phyloP scores from a whole-genome alignment of 2,888 invertebrate species.

The Euclidia mi region DNA sequence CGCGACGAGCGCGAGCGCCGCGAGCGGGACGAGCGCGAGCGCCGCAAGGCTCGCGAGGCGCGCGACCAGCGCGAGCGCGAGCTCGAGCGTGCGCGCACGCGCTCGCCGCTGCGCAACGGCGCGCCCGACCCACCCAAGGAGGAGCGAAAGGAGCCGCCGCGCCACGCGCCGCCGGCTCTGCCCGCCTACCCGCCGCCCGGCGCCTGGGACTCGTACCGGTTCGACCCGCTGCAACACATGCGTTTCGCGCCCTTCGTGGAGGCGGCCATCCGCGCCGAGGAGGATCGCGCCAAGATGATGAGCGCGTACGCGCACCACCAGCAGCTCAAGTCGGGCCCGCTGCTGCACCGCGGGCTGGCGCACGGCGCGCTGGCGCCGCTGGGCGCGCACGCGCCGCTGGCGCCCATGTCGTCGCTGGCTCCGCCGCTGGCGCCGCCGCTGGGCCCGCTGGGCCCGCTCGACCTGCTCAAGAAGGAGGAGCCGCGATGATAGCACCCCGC shows the following conservation, averaged over 20 bases:
- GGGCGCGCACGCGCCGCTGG: conserved; percentile 72
- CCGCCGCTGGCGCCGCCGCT: conserved; percentile 90
- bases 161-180: conserved; percentile 78
- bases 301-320: conserved; percentile 92
- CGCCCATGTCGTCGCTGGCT: conserved; percentile 88
- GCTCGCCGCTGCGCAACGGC: conserved; percentile 95
- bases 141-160: conserved; percentile 88
- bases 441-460: conserved; percentile 79
- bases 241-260: conserved; percentile 95
- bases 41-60: conserved; percentile 85
- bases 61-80: conserved; percentile 90
- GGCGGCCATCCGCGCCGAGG: conserved; percentile 94
- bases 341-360: conserved; percentile 81
- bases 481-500: conserved; percentile 85
- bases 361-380: conserved; percentile 67
- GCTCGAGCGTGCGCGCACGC: conserved; percentile 91
- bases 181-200: conserved; percentile 90
- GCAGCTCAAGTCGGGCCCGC: conserved; percentile 85
- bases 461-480: conserved; percentile 91
- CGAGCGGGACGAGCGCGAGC: conserved; percentile 81
- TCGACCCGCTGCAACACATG: conserved; percentile 92
- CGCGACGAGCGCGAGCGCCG: conserved; percentile 91
- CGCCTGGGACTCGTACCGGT: conserved; percentile 93
- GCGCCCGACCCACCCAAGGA: conserved; percentile 83
- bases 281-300: conserved; percentile 94